Base-by-base conservation (phyloP, 1,140 invertebrate genomes). In the Cotesia vestalis region DNA sequence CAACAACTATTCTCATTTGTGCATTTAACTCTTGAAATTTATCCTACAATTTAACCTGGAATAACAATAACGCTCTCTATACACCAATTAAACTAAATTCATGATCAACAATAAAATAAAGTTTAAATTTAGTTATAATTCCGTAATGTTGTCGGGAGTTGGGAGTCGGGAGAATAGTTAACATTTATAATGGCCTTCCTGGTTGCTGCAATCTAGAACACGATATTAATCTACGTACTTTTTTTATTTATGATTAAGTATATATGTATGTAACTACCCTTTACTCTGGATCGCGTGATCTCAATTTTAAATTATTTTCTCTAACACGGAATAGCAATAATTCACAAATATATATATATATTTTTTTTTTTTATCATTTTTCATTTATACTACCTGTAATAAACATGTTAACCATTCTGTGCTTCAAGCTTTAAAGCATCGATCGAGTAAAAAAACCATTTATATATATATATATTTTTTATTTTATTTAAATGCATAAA, bases 1-100 rank as follows among this genome's bases (percentile, higher is more conserved):
- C 66, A 53, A 67, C n/a, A 38, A 64, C 40, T 20, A 53, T 55
- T 4, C 51, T 51, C 66, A 55, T 67, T 67, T 36, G 63, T 67
- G 51, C 66, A 67, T 67, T 67, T 67, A 53, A 67, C 51, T 40
- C 66, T 12, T 55, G 51, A 67, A 67, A 67, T 67, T 67, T 67
- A 67, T 67, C 51, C 27, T 67, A 17, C 66, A 55, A 55, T 67
- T 67, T 35, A 12, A 55, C 3, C 4, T 27, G 27, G 4, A 52
- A 67, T 67, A 52, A 51, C 66, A 67, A 55, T 67, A 14, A 46
- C 11, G 40, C 40, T 46, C 40, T 46, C 40, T 46, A 46, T 46
- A 9, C 40, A n/a, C 51, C 51, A 67, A 67, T 67, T 67, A 55
- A 55, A 55, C 12, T 67, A 35, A 67, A 55, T 67, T 27, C 40